Base-by-base conservation (phyloP, 1,140 invertebrate species). In the Papilio polytes region DNA sequence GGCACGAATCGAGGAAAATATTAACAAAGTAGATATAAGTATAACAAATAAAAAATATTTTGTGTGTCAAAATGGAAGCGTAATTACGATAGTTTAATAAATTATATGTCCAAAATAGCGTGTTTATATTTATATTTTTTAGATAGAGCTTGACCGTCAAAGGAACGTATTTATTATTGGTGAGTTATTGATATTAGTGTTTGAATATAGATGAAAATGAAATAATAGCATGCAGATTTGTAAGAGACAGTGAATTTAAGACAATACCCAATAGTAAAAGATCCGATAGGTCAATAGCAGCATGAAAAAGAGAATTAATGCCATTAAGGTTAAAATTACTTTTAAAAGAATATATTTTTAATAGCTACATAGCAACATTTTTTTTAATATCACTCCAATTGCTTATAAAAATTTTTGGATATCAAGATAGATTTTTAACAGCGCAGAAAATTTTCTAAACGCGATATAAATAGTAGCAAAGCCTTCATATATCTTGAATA, bases 41-140 rank as follows among this genome's bases (percentile, higher is more conserved):
- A 83, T 78, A 81, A 86, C 80, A 85, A 87, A 85, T 87, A 87
- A 88, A 83, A 88, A 86, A 85, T 72, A 85, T 90, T 78, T 92
- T 92, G 87, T 90, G 86, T 90, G 26, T 84, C 81, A 82, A 87
- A 86, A 88, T 88, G 90, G 88, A 93, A 92, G 90, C 91, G 83
- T 89, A 85, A 83, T 86, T 82, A 85, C 78, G 81, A 78, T 83
- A 80, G n/a, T 77, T 83, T 82, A 85, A 80, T 41, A 73, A 85
- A 80, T 91, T 91, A 94, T n/a, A 92, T 87, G 85, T 95, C 91
- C 88, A 95, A 91, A 91, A 95, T 94, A 78, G 92, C 90, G 74
- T 94, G 94, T 95, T 95, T 95, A 73, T 90, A 94, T 93, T 93
- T 95, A 89, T 91, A 91, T 94, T 95, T 95, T 93, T 94, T 95